Base-by-base conservation (phyloP, 2,797 vertebrate genomes). In the Hyperoplus immaculatus region DNA sequence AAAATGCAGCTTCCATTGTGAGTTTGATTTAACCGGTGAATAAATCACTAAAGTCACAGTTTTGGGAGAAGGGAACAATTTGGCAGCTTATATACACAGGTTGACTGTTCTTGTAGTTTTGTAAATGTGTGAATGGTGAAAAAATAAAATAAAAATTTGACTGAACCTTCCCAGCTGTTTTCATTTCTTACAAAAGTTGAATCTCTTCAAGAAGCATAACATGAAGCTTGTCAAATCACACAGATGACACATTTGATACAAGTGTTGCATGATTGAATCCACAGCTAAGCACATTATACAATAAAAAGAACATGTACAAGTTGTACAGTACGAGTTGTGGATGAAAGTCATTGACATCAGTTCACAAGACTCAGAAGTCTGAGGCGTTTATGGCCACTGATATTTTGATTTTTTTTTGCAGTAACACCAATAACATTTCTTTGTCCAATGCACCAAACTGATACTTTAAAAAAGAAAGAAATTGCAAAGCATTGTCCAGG, bases 1-100 rank as follows among this genome's bases (percentile, higher is more conserved):
- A 65, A 41, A 12, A 69, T 55, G 59, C 29, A 60, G 43, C 51
- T 69, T 18, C 69, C n/a, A 14, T 56, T 36, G 63, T 81, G 74
- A 29, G 57, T 74, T 75, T 75, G 7, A 61, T 78, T 69, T 18
- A 57, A 59, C 50, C n/a, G 45, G 2, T 57, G 15, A 50, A 75
- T 18, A 75, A 13, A 36, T 61, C 8, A 9, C 16, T 56, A 6
- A 15, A 7, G 42, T 38, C 61, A 56, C 55, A 47, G 1, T n/a
- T 58, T 64, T 56, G 4, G n/a, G 49, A 58, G 18, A 51, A 14
- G 4, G 13, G 18, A 62, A 39, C 55, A 55, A 59, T n/a, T 36
- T 12, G 8, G 9, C 36, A 57, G 56, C 11, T 63, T 7, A 60
- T 39, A 46, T 13, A n/a, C n/a, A 29, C 39, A 72, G 12, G 45